phyloP scores from a whole-genome alignment of 2,888 invertebrate species.

The Galerucella nymphaeae region DNA sequence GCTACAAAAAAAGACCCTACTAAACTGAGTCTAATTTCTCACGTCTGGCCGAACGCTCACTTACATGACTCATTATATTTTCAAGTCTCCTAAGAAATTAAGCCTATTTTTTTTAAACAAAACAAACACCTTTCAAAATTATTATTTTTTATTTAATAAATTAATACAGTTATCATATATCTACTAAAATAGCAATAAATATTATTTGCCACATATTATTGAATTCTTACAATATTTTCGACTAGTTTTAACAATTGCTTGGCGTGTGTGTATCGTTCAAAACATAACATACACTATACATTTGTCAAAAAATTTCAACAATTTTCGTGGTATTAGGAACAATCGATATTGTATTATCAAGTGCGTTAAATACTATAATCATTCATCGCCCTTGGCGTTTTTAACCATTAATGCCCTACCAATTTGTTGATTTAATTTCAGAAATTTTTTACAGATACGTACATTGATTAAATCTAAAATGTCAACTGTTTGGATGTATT shows the following conservation, averaged over 20 bases:
- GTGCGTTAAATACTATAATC: too few species aligned
- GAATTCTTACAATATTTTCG: slow-evolving; percentile 34
- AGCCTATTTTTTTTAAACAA: neutral
- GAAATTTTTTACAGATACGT: too few species aligned
- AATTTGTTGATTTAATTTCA: too few species aligned
- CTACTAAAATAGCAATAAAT: slow-evolving; percentile 33
- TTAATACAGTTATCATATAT: slow-evolving; percentile 22
- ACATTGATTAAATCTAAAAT: too few species aligned
- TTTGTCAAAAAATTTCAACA: slow-evolving; percentile 23
- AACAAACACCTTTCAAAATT: neutral
- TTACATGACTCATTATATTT: too few species aligned
- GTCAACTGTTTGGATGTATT: too few species aligned
- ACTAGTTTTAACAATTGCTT: slow-evolving; percentile 41
- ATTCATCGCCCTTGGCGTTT: too few species aligned
- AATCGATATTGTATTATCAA: too few species aligned
- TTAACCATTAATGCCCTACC: too few species aligned
- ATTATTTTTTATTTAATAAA: slow-evolving; percentile 28
- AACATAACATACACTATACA: slow-evolving; percentile 31
- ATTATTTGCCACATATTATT: slow-evolving; percentile 46
- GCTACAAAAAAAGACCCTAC: too few species aligned
- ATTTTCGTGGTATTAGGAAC: neutral
- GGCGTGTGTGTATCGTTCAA: neutral
- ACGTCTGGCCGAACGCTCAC: too few species aligned
- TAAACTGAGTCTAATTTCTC: too few species aligned
- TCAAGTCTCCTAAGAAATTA: neutral